Conservation (phyloP, 2,113 vertebrate species). For the Aix galericulata region DNA sequence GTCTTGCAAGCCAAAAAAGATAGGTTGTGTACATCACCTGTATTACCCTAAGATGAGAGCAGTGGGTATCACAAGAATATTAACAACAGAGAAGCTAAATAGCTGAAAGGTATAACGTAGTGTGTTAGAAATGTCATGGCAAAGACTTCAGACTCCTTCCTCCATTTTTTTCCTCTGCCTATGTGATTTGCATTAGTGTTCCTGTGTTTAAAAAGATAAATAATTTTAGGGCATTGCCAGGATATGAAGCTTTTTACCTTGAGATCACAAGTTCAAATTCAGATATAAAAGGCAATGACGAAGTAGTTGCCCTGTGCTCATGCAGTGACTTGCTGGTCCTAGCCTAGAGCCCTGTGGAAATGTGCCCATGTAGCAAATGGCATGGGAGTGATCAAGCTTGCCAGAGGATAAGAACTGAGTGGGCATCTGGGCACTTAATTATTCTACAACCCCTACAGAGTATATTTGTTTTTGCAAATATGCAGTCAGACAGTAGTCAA, state of each 20-base stretch:
- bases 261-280: not conserved
- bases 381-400: not conserved
- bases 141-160: not conserved
- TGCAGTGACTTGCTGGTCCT: not conserved
- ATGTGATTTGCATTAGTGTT: not conserved
- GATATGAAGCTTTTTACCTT: not conserved
- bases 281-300: not conserved
- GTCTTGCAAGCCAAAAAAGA: not conserved
- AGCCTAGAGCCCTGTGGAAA: not conserved
- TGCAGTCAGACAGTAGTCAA: not conserved
- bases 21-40: not conserved
- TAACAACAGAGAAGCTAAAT: not conserved
- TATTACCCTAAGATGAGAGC: not conserved
- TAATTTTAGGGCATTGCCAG: not conserved
- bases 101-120: not conserved
- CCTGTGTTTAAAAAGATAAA: not conserved
- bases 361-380: not conserved
- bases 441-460: not conserved
- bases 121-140: fast-evolving
- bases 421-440: conserved; percentile 36
- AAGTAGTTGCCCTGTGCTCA: not conserved
- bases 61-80: not conserved
- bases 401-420: not conserved
- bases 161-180: not conserved
- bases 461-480: not conserved